Evolutionary conservation across 1,140 invertebrate species (phyloP).

Genomic region (Triops cancriformis): DNA sequence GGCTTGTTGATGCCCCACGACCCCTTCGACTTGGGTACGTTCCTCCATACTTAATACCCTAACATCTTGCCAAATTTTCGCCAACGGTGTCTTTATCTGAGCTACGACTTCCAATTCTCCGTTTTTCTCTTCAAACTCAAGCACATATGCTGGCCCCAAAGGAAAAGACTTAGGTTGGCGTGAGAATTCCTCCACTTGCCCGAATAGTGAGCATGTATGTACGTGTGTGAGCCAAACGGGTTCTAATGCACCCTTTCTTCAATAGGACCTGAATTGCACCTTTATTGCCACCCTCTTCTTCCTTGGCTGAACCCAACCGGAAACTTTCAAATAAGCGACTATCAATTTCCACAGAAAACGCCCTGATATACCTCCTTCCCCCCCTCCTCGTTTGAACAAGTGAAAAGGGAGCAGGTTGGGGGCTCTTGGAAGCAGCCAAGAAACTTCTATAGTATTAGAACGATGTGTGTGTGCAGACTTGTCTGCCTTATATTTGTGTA

Average conservation of each 20-base stretch:
- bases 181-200: slow-evolving; percentile 1
- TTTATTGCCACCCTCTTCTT: slow-evolving; percentile 1
- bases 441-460: slow-evolving; percentile 7
- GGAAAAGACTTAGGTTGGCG: background rate
- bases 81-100: too few relatives aligned
- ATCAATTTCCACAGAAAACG: slow-evolving; percentile 10
- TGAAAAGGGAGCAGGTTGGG: background rate
- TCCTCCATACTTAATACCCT: too few relatives aligned
- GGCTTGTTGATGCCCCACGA: too few relatives aligned
- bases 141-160: background rate
- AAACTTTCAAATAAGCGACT: slow-evolving; percentile 6
- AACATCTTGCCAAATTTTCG: too few relatives aligned
- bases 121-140: too few relatives aligned
- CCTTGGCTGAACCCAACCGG: background rate
- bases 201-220: background rate
- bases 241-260: background rate
- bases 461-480: background rate
- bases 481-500: background rate
- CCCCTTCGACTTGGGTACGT: too few relatives aligned
- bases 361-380: background rate
- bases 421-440: background rate
- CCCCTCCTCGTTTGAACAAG: background rate
- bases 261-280: background rate
- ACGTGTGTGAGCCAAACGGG: background rate
- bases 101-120: too few relatives aligned